Evolutionary conservation across 2,888 invertebrate genomes (phyloP).

Genomic region (Isoperla grammatica): DNA sequence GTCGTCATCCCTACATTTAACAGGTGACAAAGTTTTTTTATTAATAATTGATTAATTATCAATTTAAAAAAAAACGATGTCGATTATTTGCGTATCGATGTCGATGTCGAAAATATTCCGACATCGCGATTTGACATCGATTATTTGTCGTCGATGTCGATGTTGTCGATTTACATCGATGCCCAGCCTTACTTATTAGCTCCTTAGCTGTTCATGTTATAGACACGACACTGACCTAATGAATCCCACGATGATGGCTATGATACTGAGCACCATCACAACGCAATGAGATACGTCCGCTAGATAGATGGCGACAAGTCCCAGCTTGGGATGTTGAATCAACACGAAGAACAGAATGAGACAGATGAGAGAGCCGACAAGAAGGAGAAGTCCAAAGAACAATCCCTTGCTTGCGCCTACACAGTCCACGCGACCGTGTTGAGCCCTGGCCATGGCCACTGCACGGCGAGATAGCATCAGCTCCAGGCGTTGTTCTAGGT

Average conservation of each 20-base stretch:
- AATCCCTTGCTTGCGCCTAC: slow-evolving; percentile 91
- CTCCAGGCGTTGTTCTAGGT: slow-evolving; percentile 80
- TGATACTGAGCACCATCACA: slow-evolving; percentile 78
- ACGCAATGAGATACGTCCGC: slow-evolving; percentile 88
- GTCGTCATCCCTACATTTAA: too few relatives aligned
- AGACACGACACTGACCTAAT: slow-evolving; percentile 59
- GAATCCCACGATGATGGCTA: slow-evolving; percentile 87
- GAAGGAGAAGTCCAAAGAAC: slow-evolving; percentile 82
- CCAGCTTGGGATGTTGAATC: slow-evolving; percentile 76
- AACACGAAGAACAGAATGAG: slow-evolving; percentile 94
- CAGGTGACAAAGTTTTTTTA: too few relatives aligned
- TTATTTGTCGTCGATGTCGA: too few relatives aligned
- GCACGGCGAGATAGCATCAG: slow-evolving; percentile 83
- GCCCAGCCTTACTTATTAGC: too few relatives aligned
- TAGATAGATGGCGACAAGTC: slow-evolving; percentile 80
- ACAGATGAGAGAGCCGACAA: slow-evolving; percentile 87
- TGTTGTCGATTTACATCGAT: too few relatives aligned
- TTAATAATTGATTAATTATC: too few relatives aligned
- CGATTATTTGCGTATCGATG: too few relatives aligned
- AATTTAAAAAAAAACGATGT: too few relatives aligned
- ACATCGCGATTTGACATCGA: too few relatives aligned
- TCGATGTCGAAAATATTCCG: too few relatives aligned
- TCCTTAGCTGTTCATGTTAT: slow-evolving; percentile 30
- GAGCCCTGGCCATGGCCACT: slow-evolving; percentile 77
- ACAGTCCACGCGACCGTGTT: slow-evolving; percentile 84